A percentile compares a stretch with the other conserved stretches of the same genome.
Conservation (phyloP, 2,888 invertebrate genomes). For the Atrina japonica region DNA sequence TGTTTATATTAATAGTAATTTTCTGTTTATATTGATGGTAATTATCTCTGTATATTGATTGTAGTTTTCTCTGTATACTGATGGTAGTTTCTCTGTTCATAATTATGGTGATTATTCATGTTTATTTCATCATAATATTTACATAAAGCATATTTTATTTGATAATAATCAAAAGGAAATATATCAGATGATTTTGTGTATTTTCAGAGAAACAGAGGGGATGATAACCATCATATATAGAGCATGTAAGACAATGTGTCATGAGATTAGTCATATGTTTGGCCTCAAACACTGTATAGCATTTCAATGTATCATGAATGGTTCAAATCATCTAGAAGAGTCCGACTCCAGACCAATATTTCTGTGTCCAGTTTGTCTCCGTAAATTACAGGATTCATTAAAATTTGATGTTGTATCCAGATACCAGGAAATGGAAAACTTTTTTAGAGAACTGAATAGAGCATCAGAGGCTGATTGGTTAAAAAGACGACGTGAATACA, state of each 20-base stretch:
- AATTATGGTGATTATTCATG: too few species aligned
- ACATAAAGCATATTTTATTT: too few species aligned
- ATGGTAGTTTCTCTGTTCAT: too few species aligned
- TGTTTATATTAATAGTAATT: too few species aligned
- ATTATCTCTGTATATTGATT: too few species aligned
- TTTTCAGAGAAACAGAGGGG: conserved; percentile 36
- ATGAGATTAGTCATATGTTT: conserved; percentile 69
- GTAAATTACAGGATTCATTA: conserved; percentile 60
- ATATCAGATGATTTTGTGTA: too few species aligned
- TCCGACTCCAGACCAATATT: conserved; percentile 53
- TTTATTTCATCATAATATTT: too few species aligned
- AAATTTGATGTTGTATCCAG: conserved; percentile 57
- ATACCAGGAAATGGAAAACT: conserved; percentile 55
- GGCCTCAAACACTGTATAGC: conserved; percentile 62
- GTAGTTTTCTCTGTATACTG: too few species aligned
- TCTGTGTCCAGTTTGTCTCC: conserved; percentile 65
- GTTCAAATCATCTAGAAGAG: conserved; percentile 64
- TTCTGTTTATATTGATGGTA: too few species aligned
- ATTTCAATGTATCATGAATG: conserved; percentile 66
- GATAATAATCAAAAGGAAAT: too few species aligned
- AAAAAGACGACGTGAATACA: conserved; percentile 29
- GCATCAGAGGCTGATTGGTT: conserved; percentile 50
- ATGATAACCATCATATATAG: conserved; percentile 49
- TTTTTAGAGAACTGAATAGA: conserved; percentile 47
- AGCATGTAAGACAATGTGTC: conserved; percentile 65